Evolutionary conservation across 2,113 vertebrate species (phyloP), one percentile per base, ranked within the genome.

Genomic region (Calonectris borealis): DNA sequence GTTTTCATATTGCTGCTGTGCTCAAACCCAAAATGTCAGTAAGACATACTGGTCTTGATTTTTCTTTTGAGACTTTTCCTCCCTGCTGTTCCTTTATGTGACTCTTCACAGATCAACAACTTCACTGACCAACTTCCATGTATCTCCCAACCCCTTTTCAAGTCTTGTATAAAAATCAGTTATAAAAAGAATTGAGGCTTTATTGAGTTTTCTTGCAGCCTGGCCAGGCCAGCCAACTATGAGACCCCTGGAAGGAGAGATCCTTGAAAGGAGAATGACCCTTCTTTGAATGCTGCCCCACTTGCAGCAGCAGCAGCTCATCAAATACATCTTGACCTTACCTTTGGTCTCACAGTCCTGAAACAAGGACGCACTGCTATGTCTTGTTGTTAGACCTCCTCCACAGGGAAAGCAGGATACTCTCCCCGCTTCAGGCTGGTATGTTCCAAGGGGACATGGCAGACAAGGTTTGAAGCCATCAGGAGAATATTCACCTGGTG

Each of bases 331-430:
- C 54, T 36, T 13, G 34, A 68, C 57, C 97, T 97, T 94, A 99
- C 99, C 99, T 99, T 98, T 99, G 62, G 99, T 99, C 97, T 99
- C 99, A 73, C 99, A 99, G 96, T 99, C 98, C 97, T 99, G 99
- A 82, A 99, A 99, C 40, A 98, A 97, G 49, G 98, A 96, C 15
- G 99, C 98, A 52, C 98, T 96, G 0, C 70, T 97, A 31, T 98
- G 97, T 90, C 98, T 99, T 51, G 99, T 99, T 32, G 98, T 97
- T 21, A 99, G 98, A 83, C 98, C 98, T 62, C 99, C 99, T 86
- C 99, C 99, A 8, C 99, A 99, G 18, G 97, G 78, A 92, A 99
- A 98, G 94, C 99, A 99, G 96, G 98, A 98, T 9, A 99, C 99
- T 34, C 99, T 98, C 22, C 99, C 99, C 18, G 97, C 95, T 60